Evolutionary conservation across 2,888 invertebrate species (phyloP).

Genomic region (Rhodophaea formosa): DNA sequence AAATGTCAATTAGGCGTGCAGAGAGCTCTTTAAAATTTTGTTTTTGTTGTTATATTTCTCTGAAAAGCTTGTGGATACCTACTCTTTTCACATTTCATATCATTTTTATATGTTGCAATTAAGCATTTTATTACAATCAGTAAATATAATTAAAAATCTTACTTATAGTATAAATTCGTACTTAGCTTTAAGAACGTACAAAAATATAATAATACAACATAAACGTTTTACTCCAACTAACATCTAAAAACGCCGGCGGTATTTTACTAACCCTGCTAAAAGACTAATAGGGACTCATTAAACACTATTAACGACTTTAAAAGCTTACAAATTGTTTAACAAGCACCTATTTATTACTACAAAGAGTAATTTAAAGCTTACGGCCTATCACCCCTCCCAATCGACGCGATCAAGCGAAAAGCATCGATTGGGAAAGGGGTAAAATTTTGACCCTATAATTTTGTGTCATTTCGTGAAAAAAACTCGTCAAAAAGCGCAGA

Average conservation of each 20-base stretch:
- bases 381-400: slow-evolving; percentile 11
- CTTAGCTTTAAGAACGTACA: too few relatives aligned
- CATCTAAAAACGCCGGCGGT: background rate
- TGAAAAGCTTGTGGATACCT: too few relatives aligned
- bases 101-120: too few relatives aligned
- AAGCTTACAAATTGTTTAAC: slow-evolving; percentile 18
- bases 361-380: slow-evolving; percentile 12
- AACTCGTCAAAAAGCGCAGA: background rate
- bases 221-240: too few relatives aligned
- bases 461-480: background rate
- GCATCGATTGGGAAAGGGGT: slow-evolving; percentile 22
- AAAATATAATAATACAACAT: too few relatives aligned
- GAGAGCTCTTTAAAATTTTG: too few relatives aligned
- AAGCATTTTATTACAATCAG: too few relatives aligned
- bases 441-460: slow-evolving; percentile 12
- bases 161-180: too few relatives aligned
- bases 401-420: slow-evolving; percentile 23
- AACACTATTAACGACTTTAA: slow-evolving; percentile 51
- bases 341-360: slow-evolving; percentile 10
- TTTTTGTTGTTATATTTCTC: too few relatives aligned
- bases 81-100: too few relatives aligned
- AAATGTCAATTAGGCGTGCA: too few relatives aligned
- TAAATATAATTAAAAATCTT: too few relatives aligned
- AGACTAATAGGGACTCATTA: background rate
- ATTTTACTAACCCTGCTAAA: background rate